These are phyloP conservation scores for Poeciliopsis paucimaculata DNA, from an alignment of 2,797 vertebrate species.

Conservation along the genomic window DNA sequence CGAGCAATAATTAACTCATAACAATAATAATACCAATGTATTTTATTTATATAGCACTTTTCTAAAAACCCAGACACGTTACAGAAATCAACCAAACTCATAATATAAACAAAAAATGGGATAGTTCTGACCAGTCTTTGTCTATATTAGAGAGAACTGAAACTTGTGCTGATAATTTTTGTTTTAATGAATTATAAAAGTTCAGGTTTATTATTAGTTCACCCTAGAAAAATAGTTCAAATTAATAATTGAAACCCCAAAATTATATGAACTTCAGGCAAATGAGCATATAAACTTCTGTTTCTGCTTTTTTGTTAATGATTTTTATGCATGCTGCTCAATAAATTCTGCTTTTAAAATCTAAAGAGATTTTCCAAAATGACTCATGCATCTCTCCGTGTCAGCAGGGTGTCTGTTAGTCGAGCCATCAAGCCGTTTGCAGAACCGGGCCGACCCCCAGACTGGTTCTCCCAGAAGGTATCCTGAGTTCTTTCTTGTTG, in stretches of 20 bases:
- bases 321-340: not conserved
- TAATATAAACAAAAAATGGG: no score
- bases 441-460: constrained; percentile 93
- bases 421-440: constrained; percentile 97
- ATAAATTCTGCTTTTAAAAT: not conserved
- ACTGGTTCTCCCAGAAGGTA: constrained; percentile 99
- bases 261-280: not conserved
- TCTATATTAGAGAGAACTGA: not conserved
- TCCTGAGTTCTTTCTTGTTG: constrained; percentile 17
- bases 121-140: not conserved
- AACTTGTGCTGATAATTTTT: not conserved
- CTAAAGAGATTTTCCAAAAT: not conserved
- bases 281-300: not conserved
- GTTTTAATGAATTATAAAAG: not conserved
- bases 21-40: no score
- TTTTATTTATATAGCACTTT: no score
- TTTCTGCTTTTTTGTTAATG: not conserved
- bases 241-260: not conserved
- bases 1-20: not conserved
- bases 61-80: no score
- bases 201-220: not conserved
- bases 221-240: not conserved
- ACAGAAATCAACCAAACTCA: no score
- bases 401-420: constrained; percentile 94
- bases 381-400: constrained; percentile 2